Evolutionary conservation across 1,140 invertebrate species (phyloP).

Genomic region (Danaus plexippus): DNA sequence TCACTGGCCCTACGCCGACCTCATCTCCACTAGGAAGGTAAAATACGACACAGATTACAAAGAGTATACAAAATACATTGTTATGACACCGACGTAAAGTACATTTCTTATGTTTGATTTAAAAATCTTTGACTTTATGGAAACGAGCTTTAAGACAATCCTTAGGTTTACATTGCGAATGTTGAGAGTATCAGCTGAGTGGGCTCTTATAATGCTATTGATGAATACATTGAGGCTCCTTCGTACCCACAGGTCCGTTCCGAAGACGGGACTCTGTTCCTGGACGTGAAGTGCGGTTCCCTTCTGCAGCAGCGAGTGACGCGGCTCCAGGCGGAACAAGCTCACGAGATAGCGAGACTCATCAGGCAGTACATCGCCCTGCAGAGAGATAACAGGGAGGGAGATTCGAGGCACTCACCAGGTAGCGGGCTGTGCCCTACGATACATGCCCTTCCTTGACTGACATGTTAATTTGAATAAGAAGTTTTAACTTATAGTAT

Average conservation of each 20-base stretch:
- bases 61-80: no score
- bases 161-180: no score
- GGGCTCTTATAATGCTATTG: no score
- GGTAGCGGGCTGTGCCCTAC: neutral
- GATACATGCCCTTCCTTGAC: no score
- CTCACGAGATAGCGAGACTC: constrained; percentile 93
- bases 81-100: no score
- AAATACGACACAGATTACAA: neutral
- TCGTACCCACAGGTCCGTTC: constrained; percentile 74
- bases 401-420: constrained; percentile 5
- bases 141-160: no score
- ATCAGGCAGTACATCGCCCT: constrained; percentile 94
- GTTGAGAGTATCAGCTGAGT: no score
- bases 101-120: no score
- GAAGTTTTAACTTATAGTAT: no score
- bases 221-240: neutral
- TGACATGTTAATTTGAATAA: no score
- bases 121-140: no score
- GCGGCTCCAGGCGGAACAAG: constrained; percentile 96
- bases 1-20: constrained; percentile 93
- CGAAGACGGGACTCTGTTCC: constrained; percentile 92
- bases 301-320: constrained; percentile 96
- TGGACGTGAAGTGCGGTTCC: constrained; percentile 98
- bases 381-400: constrained; percentile 59
- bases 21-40: constrained; percentile 95